Evolutionary conservation across 2,113 vertebrate genomes (phyloP).

Genomic region (Theristicus caerulescens): DNA sequence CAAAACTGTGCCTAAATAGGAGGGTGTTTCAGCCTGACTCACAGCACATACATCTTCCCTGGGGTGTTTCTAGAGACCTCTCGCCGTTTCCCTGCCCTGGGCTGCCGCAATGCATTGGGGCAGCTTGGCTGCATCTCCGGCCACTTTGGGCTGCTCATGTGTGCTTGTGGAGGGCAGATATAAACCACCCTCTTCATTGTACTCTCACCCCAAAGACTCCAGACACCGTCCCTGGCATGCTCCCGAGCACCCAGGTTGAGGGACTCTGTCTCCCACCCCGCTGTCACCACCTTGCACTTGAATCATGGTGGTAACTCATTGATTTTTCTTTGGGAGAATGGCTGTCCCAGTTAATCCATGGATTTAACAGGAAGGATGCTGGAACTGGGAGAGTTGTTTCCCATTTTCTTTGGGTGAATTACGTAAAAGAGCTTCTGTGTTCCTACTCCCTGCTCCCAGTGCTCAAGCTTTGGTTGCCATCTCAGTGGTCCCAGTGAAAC

Average conservation of each 20-base stretch:
- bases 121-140: background rate
- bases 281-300: background rate
- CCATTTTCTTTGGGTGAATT: background rate
- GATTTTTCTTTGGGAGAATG: background rate
- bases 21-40: background rate
- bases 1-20: background rate
- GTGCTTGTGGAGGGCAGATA: background rate
- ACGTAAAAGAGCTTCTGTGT: background rate
- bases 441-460: background rate
- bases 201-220: background rate
- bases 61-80: background rate
- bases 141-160: background rate
- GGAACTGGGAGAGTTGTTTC: background rate
- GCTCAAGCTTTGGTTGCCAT: background rate
- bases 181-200: background rate
- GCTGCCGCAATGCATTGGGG: accelerated
- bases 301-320: background rate
- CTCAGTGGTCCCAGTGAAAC: background rate
- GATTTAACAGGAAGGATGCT: background rate
- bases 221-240: background rate
- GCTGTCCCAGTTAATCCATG: background rate
- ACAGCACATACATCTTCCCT: background rate
- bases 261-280: accelerated
- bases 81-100: background rate
- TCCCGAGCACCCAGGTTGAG: background rate